Base-by-base conservation (phyloP, 2,888 invertebrate species). In the Pterostichus madidus region DNA sequence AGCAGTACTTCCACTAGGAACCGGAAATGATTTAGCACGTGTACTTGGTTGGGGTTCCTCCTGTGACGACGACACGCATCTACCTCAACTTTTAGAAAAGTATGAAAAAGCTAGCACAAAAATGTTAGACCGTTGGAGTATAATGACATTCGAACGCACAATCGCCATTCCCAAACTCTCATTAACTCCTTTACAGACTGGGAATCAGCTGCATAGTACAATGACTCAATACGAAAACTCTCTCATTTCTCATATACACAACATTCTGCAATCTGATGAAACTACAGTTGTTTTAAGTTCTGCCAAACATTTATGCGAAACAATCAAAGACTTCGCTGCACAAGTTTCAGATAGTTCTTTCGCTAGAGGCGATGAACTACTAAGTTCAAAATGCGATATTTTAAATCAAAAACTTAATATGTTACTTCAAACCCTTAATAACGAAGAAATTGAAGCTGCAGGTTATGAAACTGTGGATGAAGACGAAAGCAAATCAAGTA, bases 51-150 rank as follows among this genome's bases (percentile, higher is more conserved):
- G 99, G 99, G 99, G 99, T 10, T 95, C 97, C 7, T 96, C 97
- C 10, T 98, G 98, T 88, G 98, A 98, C 87, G 98, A 98, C 88
- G 98, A 98, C 86, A 95, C 98, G 7, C 97, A 98, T 89, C 92
- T 99, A 71, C 97, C 98, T 8, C 96, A 96, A 86, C 93, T 98
- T 71, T 91, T 99, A 53, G 98, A 99, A 89, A 95, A 97, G 85
- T 97, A 98, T 89, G 99, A 99, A 90, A 95, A 96, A 86, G 98
- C 99, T n/a, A 96, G 98, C 88, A 98, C 98, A 78, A 98, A 98
- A 91, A 98, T 99, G 96, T 92, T 99, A 75, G 99, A 99, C 90
- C 95, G 98, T 86, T 98, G 98, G 98, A 97, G 98, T 87, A 96
- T 98, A 86, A 96, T 98, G 96, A 96, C 97, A 6, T 98, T 97